phyloP scores from a whole-genome alignment of 2,113 vertebrate species.

The Limnothrissa miodon region DNA sequence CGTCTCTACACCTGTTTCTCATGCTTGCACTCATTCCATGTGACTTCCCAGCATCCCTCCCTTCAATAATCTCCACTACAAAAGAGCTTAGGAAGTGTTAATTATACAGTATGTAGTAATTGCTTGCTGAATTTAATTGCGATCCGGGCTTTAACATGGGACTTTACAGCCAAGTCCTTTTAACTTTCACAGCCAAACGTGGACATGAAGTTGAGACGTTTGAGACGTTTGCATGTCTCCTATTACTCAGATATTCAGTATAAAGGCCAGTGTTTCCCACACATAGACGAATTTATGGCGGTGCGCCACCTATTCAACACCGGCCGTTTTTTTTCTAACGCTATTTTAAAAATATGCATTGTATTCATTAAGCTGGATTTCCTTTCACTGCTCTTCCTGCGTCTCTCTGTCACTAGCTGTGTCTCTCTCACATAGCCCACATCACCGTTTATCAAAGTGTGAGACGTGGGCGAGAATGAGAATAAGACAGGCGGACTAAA shows the following conservation, averaged over 20 bases:
- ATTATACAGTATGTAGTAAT: background rate
- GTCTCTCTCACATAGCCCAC: too few species aligned
- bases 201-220: background rate
- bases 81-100: background rate
- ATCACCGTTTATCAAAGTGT: too few species aligned
- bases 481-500: too few species aligned
- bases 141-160: background rate
- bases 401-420: too few species aligned
- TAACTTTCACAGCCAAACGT: background rate
- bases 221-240: background rate
- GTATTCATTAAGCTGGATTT: too few species aligned
- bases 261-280: too few species aligned
- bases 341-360: too few species aligned
- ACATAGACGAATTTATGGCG: too few species aligned
- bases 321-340: too few species aligned
- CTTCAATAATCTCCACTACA: background rate
- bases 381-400: too few species aligned
- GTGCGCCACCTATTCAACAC: too few species aligned
- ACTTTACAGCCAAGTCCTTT: background rate
- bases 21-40: background rate
- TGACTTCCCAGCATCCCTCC: background rate
- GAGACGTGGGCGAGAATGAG: too few species aligned
- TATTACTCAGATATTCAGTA: background rate
- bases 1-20: background rate
- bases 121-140: slow-evolving; percentile 6